Evolutionary conservation across 2,113 vertebrate genomes (phyloP), one percentile per base, ranked within the genome.

Genomic region (Genyomyrus donnyi): DNA sequence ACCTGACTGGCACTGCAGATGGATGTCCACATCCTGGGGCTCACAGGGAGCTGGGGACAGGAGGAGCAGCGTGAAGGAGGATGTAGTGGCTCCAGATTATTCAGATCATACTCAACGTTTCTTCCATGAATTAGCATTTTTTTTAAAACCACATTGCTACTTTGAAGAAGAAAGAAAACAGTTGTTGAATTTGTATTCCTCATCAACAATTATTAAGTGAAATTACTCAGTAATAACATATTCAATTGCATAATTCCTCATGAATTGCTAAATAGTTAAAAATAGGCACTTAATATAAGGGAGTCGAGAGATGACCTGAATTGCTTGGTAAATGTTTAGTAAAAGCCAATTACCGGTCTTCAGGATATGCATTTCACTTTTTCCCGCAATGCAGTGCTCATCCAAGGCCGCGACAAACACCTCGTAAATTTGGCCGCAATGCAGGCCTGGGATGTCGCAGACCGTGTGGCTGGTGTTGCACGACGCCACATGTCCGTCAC

Each of bases 401-500:
- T 95, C 93, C 15, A 94, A 1, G 31, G 95, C 96, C 3, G 86
- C 90, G 3, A 93, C 94, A 2, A 94, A 94, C 35, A 96, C 93
- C 17, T 91, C 70, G 89, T 96, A 96, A 62, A 91, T 85, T 90
- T 94, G 93, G n/a, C 96, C 96, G 49, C 96, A 97, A 19, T 70
- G 91, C 85, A 96, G 91, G 39, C 83, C 87, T 0, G 86, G 11
- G 56, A 96, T 93, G 90, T 93, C 89, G 89, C 96, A 96, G 83
- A 85, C 45, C 45, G 91, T 92, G 83, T 88, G 70, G 50, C 52
- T 94, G 90, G 93, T 95, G 92, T 93, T 93, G 90, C 95, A 96
- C 6, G 92, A 91, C 74, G 91, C 90, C 5, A 0, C 66, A n/a
- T 31, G 84, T 5, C 95, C 95, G 5, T 87, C 45, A 1, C n/a